A percentile compares a stretch with the other conserved stretches of the same genome.
phyloP scores from a whole-genome alignment of 1,140 invertebrate genomes.

The Scaptomyza hsui region DNA sequence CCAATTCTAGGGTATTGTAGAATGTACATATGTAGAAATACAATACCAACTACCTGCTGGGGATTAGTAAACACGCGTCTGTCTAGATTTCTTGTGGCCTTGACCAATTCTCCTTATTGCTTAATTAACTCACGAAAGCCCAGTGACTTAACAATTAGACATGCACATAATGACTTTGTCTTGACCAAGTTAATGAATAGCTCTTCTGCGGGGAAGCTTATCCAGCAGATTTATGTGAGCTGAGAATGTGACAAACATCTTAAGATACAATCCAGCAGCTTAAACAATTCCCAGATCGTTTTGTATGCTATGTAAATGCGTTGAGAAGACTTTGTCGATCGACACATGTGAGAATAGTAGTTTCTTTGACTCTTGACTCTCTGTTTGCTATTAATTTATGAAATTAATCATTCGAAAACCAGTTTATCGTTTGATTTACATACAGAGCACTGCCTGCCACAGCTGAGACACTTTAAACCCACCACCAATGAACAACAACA shows the following conservation, averaged over 20 bases:
- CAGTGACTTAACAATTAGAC: slow-evolving; percentile 21
- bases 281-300: not conserved
- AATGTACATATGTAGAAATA: slow-evolving; percentile 26
- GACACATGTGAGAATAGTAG: slow-evolving; percentile 47
- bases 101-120: slow-evolving; percentile 40
- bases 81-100: slow-evolving; percentile 23
- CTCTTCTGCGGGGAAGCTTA: not conserved
- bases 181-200: slow-evolving; percentile 40
- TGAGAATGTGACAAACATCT: not conserved
- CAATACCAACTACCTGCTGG: slow-evolving; percentile 1
- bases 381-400: slow-evolving; percentile 69
- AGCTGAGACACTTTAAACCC: slow-evolving; percentile 74
- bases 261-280: slow-evolving; percentile 4
- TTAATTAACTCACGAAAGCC: slow-evolving; percentile 14
- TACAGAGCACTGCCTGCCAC: slow-evolving; percentile 55
- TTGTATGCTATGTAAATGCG: slow-evolving; percentile 6
- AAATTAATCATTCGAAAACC: slow-evolving; percentile 78
- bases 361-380: slow-evolving; percentile 54
- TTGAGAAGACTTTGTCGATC: slow-evolving; percentile 10
- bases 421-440: slow-evolving; percentile 70
- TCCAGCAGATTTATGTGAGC: slow-evolving; percentile 35
- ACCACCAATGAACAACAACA: slow-evolving; percentile 46
- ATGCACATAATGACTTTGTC: slow-evolving; percentile 14
- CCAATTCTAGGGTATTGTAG: slow-evolving; percentile 30
- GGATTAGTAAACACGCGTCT: not conserved